A percentile compares a stretch with the other conserved stretches of the same genome.
These are phyloP conservation scores for Scolopax rusticola DNA, from an alignment of 2,797 vertebrate species.

Conservation along the genomic window DNA sequence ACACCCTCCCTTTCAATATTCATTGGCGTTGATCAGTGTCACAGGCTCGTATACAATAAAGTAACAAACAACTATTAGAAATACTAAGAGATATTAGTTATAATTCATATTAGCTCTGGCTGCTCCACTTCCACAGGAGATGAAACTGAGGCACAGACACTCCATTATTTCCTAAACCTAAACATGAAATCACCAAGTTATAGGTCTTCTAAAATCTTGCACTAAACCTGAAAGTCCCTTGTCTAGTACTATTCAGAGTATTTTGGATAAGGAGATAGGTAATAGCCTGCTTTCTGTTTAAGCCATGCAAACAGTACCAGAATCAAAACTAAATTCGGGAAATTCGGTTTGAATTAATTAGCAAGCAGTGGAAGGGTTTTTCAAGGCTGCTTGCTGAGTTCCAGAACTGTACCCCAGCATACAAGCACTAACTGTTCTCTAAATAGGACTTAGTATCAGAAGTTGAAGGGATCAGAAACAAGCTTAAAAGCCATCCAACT, in stretches of 20 bases:
- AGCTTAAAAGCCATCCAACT: neutral
- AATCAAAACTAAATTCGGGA: neutral
- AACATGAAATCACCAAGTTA: neutral
- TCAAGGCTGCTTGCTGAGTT: neutral
- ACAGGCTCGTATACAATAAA: neutral
- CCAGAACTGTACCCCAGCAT: neutral
- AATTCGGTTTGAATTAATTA: neutral
- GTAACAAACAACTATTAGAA: neutral
- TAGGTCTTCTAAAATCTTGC: neutral
- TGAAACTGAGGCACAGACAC: neutral
- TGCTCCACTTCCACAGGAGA: neutral
- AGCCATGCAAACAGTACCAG: neutral
- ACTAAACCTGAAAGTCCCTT: neutral
- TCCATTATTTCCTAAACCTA: neutral
- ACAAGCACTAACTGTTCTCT: neutral
- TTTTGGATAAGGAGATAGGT: neutral
- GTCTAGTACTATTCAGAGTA: neutral
- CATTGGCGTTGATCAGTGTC: neutral
- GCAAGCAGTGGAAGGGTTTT: neutral
- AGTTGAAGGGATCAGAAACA: neutral
- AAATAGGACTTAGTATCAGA: neutral
- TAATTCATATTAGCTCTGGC: neutral
- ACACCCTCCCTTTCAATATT: no score
- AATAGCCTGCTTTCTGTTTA: neutral
- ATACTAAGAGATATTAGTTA: neutral